These are phyloP conservation scores for Eubasilissa splendida DNA, from an alignment of 2,888 invertebrate genomes.

Conservation along the genomic window DNA sequence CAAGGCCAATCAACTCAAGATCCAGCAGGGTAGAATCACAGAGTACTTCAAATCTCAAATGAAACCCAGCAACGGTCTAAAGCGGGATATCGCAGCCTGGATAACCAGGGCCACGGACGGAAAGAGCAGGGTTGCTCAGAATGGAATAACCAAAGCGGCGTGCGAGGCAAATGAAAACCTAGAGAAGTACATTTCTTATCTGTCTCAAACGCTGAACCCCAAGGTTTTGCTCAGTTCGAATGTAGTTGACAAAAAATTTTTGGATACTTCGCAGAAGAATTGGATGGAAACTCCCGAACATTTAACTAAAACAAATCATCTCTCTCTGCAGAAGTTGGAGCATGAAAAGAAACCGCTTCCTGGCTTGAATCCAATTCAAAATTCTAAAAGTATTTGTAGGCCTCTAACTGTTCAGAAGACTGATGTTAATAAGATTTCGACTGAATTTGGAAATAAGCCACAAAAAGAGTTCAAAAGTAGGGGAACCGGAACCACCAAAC, in stretches of 20 bases:
- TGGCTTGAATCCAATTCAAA: constrained; percentile 49
- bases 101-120: constrained; percentile 49
- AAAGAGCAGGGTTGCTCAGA: constrained; percentile 30
- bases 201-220: constrained; percentile 70
- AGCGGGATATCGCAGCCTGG: constrained; percentile 66
- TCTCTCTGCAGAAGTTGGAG: constrained; percentile 20
- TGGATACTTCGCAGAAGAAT: neutral
- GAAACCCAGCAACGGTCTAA: constrained; percentile 77
- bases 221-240: constrained; percentile 60
- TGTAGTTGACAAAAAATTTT: neutral
- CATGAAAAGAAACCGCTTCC: constrained; percentile 52
- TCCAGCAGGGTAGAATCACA: constrained; percentile 84
- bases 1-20: constrained; percentile 60
- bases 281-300: neutral
- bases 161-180: constrained; percentile 67
- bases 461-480: constrained; percentile 42
- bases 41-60: constrained; percentile 89
- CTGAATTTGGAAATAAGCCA: constrained; percentile 31
- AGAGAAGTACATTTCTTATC: constrained; percentile 71
- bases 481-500: constrained; percentile 28
- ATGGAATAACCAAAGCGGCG: constrained; percentile 28
- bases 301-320: neutral
- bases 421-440: constrained; percentile 47
- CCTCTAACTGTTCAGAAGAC: constrained; percentile 49
- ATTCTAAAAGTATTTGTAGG: constrained; percentile 34